A percentile compares a stretch with the other conserved stretches of the same genome.
Conservation (phyloP, 2,113 vertebrate genomes). For the Puntigrus tetrazona region DNA sequence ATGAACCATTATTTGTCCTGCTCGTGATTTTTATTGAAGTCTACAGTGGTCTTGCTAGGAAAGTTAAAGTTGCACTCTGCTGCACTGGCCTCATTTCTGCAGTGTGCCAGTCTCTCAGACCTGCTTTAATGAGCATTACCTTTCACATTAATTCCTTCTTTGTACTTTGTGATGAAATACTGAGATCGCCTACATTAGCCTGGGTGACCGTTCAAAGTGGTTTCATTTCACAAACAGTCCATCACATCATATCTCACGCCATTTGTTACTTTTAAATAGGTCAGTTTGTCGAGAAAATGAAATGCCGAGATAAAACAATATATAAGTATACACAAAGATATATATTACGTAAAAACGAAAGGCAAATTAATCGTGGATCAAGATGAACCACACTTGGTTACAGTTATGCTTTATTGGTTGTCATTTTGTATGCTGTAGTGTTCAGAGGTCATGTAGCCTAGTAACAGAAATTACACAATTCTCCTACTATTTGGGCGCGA, state of each 20-base stretch:
- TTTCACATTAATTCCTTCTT: not conserved
- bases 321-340: not conserved
- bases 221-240: not conserved
- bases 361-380: not conserved
- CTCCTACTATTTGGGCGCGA: not conserved
- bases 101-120: not conserved
- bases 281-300: not conserved
- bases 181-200: too few relatives aligned
- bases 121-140: constrained; percentile 8
- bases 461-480: constrained; percentile 10
- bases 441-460: not conserved
- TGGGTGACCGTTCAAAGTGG: not conserved
- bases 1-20: not conserved
- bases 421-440: not conserved
- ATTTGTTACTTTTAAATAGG: too few relatives aligned
- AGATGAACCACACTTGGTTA: not conserved
- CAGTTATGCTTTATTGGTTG: not conserved
- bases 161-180: not conserved
- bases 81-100: constrained; percentile 1
- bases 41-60: not conserved
- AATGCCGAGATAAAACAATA: not conserved
- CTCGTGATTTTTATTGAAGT: not conserved
- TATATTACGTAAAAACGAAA: not conserved
- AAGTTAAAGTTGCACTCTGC: not conserved
- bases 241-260: not conserved